phyloP scores from a whole-genome alignment of 2,888 invertebrate species.

The Opisthograptis luteolata region DNA sequence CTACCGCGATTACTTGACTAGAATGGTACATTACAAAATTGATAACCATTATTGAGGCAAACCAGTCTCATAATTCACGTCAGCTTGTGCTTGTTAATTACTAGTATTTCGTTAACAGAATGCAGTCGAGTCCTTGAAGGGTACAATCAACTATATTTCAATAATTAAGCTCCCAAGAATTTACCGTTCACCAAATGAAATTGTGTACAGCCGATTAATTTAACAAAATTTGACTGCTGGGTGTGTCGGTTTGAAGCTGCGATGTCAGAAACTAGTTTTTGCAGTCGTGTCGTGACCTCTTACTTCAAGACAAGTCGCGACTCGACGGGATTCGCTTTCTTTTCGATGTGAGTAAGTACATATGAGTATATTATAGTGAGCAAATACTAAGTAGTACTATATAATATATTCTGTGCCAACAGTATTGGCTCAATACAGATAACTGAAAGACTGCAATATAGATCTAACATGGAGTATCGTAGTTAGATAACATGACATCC shows the following conservation, averaged over 20 bases:
- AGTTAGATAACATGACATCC: constrained; percentile 11
- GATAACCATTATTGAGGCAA: constrained; percentile 24
- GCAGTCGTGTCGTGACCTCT: constrained; percentile 59
- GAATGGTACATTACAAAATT: constrained; percentile 24
- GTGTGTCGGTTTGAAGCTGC: constrained; percentile 49
- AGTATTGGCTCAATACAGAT: no score
- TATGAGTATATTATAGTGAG: no score
- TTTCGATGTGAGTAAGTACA: constrained; percentile 48
- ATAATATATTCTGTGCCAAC: no score
- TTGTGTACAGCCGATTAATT: constrained; percentile 34
- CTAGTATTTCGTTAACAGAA: constrained; percentile 28
- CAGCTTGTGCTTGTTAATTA: constrained; percentile 21
- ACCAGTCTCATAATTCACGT: constrained; percentile 22
- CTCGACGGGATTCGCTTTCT: constrained; percentile 56
- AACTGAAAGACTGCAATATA: not conserved
- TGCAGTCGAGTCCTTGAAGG: constrained; percentile 31
- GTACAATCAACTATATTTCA: constrained; percentile 22
- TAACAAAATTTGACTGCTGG: constrained; percentile 46
- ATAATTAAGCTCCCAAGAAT: constrained; percentile 37
- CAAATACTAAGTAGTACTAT: no score
- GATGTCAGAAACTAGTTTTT: constrained; percentile 54
- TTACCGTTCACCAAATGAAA: constrained; percentile 39
- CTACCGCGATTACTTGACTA: constrained; percentile 21
- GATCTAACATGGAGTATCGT: not conserved
- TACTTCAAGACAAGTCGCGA: constrained; percentile 51